phyloP scores from a whole-genome alignment of 2,797 vertebrate genomes.

The Myotis pilosus region DNA sequence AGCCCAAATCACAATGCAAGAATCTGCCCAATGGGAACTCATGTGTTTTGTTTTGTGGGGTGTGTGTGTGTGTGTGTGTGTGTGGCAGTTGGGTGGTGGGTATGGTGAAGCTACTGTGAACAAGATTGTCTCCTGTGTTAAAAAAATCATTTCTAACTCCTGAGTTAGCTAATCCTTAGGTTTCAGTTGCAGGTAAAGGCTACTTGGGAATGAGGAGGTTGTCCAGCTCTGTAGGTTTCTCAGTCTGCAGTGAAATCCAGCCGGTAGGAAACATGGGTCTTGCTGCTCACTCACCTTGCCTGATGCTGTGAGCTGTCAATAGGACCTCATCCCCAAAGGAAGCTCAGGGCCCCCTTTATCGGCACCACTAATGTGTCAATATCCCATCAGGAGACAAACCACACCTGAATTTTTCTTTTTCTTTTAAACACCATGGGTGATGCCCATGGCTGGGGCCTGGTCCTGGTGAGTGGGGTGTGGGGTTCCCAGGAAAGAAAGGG shows the following conservation, averaged over 20 bases:
- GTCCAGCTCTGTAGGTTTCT: not conserved
- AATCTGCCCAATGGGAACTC: not conserved
- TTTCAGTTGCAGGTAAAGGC: not conserved
- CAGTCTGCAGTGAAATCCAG: not conserved
- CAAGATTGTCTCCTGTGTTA: not conserved
- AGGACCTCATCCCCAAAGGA: not conserved
- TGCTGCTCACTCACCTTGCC: not conserved
- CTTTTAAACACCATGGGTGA: not conserved
- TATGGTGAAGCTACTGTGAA: not conserved
- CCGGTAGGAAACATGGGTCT: not conserved
- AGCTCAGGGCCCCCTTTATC: not conserved
- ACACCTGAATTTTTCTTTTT: not conserved
- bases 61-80: no score
- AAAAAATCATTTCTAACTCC: not conserved
- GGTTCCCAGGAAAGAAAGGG: not conserved
- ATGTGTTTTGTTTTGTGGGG: not conserved
- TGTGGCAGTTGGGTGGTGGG: not conserved
- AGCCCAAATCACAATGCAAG: not conserved
- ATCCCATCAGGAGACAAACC: not conserved
- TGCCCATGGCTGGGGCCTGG: not conserved
- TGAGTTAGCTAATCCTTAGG: not conserved
- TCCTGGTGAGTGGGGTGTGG: not conserved
- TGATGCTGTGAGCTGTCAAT: not conserved
- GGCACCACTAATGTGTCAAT: not conserved
- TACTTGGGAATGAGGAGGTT: not conserved